Evolutionary conservation across 2,888 invertebrate species (phyloP), one percentile per base, ranked within the genome.

Genomic region (Volucella inflata): DNA sequence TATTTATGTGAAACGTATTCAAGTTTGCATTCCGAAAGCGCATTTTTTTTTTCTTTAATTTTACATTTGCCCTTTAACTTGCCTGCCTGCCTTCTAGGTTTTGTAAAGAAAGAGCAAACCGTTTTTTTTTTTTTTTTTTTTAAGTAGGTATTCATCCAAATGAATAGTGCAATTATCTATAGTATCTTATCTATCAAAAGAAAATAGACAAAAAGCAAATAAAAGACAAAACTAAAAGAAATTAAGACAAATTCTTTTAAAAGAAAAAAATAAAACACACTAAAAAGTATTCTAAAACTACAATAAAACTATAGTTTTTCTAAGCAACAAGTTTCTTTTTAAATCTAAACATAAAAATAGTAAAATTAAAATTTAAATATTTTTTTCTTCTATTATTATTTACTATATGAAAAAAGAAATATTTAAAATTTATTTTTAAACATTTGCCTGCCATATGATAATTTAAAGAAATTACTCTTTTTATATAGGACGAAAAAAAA

Each of bases 381-480:
- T n/a, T 51, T 75, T 42, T 55, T 12, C 10, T 46, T 46, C 40
- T 67, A 42, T 36, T 62, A 30, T 40, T 74, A 11, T 50, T 75
- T 21, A 68, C 64, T 75, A 65, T 72, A 48, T 71, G 64, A 59
- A 57, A 78, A 68, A 67, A 40, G 21, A 67, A 67, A 50, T 76
- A 65, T 30, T 48, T 57, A 44, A 62, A 53, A 12, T 59, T 51
- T 51, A 65, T 14, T 44, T 53, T 30, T 48, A 65, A 82, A 68
- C 55, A 16, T 76, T 84, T 84, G 75, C 80, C 84, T 84, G 84
- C 84, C 84, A 84, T 84, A 84, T 84, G 80, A 71, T 76, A 79
- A 46, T 70, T 71, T 62, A 53, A 21, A 50, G 17, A 60, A 38
- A 60, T 75, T 30, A 30, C 30, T 30, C 30, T 30, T 55, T 65